These are phyloP conservation scores for Sylvilagus bachmani DNA, from an alignment of 2,113 vertebrate genomes.

Conservation along the genomic window DNA sequence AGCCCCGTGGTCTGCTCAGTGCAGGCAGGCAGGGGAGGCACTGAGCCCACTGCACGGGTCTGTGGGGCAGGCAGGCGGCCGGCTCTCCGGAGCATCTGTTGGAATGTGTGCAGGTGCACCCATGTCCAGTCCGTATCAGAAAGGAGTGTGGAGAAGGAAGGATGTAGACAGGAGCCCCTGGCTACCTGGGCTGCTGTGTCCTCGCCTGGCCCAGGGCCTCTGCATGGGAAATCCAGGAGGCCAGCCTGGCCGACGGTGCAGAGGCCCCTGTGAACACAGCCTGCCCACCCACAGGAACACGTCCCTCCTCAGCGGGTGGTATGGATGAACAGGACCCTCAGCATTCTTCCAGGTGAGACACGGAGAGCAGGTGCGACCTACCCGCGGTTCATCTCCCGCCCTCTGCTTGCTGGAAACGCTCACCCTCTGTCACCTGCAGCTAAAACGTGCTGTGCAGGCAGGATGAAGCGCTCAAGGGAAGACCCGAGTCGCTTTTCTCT, in stretches of 20 bases:
- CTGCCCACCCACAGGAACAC: constrained; percentile 21
- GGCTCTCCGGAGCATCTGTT: too few species aligned
- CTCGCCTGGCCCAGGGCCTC: too few species aligned
- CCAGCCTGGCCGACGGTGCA: accelerated
- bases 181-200: too few species aligned
- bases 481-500: background rate
- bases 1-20: too few species aligned
- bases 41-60: background rate
- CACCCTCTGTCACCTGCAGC: constrained; percentile 56
- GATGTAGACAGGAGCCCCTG: too few species aligned
- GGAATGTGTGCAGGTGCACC: too few species aligned
- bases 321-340: constrained; percentile 80
- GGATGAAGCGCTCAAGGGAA: background rate
- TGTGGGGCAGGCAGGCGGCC: background rate
- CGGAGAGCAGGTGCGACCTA: constrained; percentile 82
- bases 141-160: background rate
- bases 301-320: constrained; percentile 72
- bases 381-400: constrained; percentile 80
- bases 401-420: constrained; percentile 76
- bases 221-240: background rate
- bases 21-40: background rate
- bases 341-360: constrained; percentile 82
- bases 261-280: background rate
- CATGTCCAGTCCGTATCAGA: background rate
- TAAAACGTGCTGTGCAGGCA: background rate